Base-by-base conservation (phyloP, 2,888 invertebrate genomes). In the Heliconius cydno region DNA sequence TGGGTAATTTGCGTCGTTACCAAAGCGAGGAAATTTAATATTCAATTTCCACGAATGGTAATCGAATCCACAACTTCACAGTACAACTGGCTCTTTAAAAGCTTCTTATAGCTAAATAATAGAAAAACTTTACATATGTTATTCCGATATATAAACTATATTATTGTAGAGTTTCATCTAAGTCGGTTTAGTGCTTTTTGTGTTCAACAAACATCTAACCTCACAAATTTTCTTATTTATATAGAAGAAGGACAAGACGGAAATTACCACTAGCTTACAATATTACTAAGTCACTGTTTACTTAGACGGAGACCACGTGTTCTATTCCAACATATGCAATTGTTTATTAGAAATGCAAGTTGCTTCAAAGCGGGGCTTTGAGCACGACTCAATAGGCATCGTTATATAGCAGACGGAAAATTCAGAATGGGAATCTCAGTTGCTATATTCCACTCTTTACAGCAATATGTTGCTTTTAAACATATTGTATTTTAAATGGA, bases 361-460 rank as follows among this genome's bases (percentile, higher is more conserved):
- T 15, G 68, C 41, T 70, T 41, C 41, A 70, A 70, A 41, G 68
- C 68, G 41, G 38, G 13, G 68, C 68, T 70, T 41, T 70, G 41
- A 70, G 68, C 68, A 13, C 68, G 68, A 41, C n/a, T 70, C 68
- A 70, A 70, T 70, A 25, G 68, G 7, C 68, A 70, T 41, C 68
- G 68, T 70, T 70, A 70, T 70, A 41, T 41, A 70, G 68, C 68
- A 70, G 41, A 70, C 41, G 68, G 68, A 70, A 70, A 70, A 70
- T 70, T 25, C 68, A 13, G 25, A 41, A 70, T 70, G 25, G 68
- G 25, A 70, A 10, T 41, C 68, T 70, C 68, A 70, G 41, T 38
- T 38, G 68, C 25, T 41, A 70, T 70, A 70, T 13, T 70, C 41
- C 1, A 41, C 41, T 70, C 25, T 41, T 41, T 41, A 70, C 15